A percentile compares a stretch with the other conserved stretches of the same genome.
These are phyloP conservation scores for Gambelia wislizenii DNA, from an alignment of 2,797 vertebrate genomes.

Conservation along the genomic window DNA sequence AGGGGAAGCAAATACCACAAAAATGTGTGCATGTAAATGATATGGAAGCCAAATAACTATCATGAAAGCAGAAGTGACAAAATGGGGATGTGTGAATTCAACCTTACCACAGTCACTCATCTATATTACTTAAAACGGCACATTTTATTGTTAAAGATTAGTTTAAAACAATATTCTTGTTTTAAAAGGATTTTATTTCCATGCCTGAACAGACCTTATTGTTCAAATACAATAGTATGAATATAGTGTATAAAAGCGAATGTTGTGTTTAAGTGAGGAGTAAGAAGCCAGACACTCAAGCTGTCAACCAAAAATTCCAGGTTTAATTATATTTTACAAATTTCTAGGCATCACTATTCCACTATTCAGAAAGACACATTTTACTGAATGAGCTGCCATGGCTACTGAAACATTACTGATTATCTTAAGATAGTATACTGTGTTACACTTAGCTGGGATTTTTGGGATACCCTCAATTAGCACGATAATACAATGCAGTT, in stretches of 20 bases:
- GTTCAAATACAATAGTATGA: constrained; percentile 36
- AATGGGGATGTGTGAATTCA: background rate
- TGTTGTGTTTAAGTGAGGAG: constrained; percentile 49
- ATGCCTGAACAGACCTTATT: background rate
- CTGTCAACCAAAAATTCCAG: constrained; percentile 70
- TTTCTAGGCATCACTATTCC: constrained; percentile 68
- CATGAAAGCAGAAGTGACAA: background rate
- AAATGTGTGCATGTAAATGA: too few species aligned
- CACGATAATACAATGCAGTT: constrained; percentile 66
- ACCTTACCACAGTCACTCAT: background rate
- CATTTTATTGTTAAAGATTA: too few species aligned
- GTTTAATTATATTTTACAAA: constrained; percentile 78
- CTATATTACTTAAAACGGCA: too few species aligned
- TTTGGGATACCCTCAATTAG: constrained; percentile 66
- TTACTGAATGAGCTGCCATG: constrained; percentile 64
- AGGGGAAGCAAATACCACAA: background rate
- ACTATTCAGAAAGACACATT: constrained; percentile 70
- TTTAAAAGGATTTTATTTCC: constrained; percentile 30
- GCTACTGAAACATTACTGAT: constrained; percentile 68
- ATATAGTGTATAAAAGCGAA: constrained; percentile 15
- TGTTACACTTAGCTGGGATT: constrained; percentile 65
- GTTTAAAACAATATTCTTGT: background rate
- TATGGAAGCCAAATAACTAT: background rate
- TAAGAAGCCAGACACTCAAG: constrained; percentile 74
- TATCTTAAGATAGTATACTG: constrained; percentile 69